These are phyloP conservation scores for Carlito syrichta DNA, from an alignment of 2,113 vertebrate species.

Conservation along the genomic window DNA sequence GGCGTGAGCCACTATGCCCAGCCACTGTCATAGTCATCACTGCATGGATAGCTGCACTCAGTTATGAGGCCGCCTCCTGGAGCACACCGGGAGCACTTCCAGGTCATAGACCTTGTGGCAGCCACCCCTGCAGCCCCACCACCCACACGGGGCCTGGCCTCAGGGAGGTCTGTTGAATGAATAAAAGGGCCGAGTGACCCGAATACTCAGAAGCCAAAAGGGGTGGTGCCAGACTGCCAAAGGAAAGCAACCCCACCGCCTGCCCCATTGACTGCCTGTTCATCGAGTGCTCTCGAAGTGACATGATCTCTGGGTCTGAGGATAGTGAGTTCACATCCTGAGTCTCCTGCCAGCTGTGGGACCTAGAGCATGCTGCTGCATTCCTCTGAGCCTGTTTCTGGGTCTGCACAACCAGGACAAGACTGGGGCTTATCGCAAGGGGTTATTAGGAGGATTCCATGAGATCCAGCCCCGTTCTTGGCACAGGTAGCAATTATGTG, in stretches of 20 bases:
- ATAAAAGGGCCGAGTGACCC: neutral
- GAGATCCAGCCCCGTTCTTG: neutral
- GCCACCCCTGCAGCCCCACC: neutral
- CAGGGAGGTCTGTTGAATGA: neutral
- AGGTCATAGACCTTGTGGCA: neutral
- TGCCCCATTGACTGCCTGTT: neutral
- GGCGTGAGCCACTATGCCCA: no score
- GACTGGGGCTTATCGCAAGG: neutral
- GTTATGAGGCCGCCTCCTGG: neutral
- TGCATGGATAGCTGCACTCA: neutral
- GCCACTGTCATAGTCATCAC: neutral
- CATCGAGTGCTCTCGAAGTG: neutral
- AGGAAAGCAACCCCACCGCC: neutral
- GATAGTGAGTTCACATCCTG: neutral
- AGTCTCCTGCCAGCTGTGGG: neutral
- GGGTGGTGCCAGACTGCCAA: neutral
- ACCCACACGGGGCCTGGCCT: neutral
- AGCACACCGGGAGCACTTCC: neutral
- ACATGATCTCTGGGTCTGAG: neutral
- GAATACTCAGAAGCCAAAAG: neutral
- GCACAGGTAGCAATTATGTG: conserved; percentile 2
- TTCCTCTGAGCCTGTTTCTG: neutral
- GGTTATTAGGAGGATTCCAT: neutral
- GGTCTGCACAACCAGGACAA: neutral
- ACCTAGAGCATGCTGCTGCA: neutral